Conservation (phyloP, 2,888 invertebrate species). For the Sisyra terminalis region DNA sequence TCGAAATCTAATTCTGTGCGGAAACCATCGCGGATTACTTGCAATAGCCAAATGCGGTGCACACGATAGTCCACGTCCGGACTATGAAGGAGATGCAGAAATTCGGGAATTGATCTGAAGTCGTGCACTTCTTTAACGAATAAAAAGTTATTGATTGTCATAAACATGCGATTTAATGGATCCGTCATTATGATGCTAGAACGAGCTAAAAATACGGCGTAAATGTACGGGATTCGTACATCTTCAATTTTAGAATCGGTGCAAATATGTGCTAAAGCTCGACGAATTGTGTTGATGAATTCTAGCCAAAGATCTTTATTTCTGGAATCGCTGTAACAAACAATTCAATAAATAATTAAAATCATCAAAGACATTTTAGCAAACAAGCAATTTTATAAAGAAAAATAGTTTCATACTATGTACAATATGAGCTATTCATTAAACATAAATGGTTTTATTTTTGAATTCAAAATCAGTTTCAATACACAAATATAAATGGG, state of each 20-base stretch:
- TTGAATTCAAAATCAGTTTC: too few species aligned
- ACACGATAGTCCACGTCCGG: conserved; percentile 49
- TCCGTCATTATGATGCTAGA: conserved; percentile 53
- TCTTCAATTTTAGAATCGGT: conserved; percentile 15
- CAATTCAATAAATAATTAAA: conserved; percentile 5
- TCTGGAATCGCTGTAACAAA: conserved; percentile 28
- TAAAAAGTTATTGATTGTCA: conserved; percentile 59
- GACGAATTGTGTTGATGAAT: conserved; percentile 47
- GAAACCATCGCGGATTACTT: conserved; percentile 59
- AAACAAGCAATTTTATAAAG: too few species aligned
- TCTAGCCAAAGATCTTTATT: conserved; percentile 49
- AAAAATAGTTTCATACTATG: too few species aligned
- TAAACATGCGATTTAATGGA: conserved; percentile 60
- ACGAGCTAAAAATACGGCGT: conserved; percentile 53
- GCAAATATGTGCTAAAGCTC: conserved; percentile 32
- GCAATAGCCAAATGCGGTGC: conserved; percentile 62
- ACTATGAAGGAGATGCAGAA: conserved; percentile 70
- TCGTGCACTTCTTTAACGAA: conserved; percentile 63
- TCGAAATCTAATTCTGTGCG: conserved; percentile 58
- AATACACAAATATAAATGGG: too few species aligned
- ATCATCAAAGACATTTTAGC: too few species aligned
- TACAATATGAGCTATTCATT: too few species aligned
- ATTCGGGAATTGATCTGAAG: conserved; percentile 69
- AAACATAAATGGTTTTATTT: too few species aligned
- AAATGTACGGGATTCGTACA: conserved; percentile 37